phyloP scores from a whole-genome alignment of 2,888 invertebrate genomes.

The Torymus aiolomorphi region DNA sequence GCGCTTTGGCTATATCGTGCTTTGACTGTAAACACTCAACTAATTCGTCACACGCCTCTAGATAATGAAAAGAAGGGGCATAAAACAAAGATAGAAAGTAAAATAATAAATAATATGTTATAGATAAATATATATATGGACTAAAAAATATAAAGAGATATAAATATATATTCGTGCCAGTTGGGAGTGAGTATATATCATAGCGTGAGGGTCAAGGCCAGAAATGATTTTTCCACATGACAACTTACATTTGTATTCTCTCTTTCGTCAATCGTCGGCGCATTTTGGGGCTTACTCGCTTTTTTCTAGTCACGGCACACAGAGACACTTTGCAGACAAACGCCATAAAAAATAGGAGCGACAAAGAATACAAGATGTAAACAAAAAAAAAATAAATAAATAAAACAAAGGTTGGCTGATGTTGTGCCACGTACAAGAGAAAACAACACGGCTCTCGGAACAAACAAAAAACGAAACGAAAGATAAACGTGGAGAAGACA shows the following conservation, averaged over 20 bases:
- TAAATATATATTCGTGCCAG: constrained; percentile 76
- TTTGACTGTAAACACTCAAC: constrained; percentile 50
- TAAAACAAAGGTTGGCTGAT: constrained; percentile 1
- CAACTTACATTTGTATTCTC: constrained; percentile 73
- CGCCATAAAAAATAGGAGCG: constrained; percentile 45
- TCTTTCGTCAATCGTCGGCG: constrained; percentile 72
- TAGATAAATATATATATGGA: constrained; percentile 13
- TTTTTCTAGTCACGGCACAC: constrained; percentile 56
- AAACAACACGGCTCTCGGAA: background rate
- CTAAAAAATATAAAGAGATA: constrained; percentile 6
- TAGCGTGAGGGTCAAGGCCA: constrained; percentile 73
- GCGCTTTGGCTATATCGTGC: constrained; percentile 39
- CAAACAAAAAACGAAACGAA: background rate
- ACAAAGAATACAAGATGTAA: constrained; percentile 43
- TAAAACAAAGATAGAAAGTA: constrained; percentile 64
- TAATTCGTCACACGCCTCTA: constrained; percentile 34
- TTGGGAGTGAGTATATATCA: constrained; percentile 74
- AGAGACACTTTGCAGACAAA: constrained; percentile 56
- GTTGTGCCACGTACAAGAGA: constrained; percentile 19
- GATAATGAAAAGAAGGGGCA: constrained; percentile 59
- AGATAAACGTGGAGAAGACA: no score
- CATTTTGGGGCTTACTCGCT: constrained; percentile 58
- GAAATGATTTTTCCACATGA: constrained; percentile 67
- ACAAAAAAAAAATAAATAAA: constrained; percentile 27
- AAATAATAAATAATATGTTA: constrained; percentile 60